Conservation (phyloP, 2,797 vertebrate genomes). For the Calcarius lapponicus region DNA sequence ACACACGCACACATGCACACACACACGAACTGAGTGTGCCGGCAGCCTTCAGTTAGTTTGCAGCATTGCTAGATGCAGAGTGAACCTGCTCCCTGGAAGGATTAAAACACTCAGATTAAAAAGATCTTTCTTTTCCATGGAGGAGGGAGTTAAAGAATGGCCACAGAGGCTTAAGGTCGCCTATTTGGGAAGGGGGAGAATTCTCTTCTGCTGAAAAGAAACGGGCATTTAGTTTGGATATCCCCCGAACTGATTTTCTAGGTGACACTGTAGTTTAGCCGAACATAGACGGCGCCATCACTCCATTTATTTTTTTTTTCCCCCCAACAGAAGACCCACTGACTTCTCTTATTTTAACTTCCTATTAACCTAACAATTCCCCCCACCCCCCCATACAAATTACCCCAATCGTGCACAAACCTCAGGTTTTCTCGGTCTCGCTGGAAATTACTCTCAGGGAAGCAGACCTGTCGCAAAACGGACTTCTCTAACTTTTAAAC, state of each 20-base stretch:
- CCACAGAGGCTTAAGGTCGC: constrained; percentile 9
- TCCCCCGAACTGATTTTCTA: constrained; percentile 72
- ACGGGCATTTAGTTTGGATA: constrained; percentile 71
- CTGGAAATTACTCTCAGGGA: constrained; percentile 31
- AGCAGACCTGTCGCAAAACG: constrained; percentile 38
- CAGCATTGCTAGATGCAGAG: constrained; percentile 13
- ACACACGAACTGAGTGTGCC: background rate
- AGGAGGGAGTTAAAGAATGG: background rate
- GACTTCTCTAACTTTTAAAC: constrained; percentile 80
- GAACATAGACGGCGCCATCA: constrained; percentile 86
- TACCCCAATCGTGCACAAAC: constrained; percentile 55
- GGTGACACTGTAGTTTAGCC: constrained; percentile 76
- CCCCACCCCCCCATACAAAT: background rate
- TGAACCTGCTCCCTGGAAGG: background rate
- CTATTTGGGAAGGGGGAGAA: constrained; percentile 24
- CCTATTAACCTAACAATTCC: constrained; percentile 69
- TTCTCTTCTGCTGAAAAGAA: constrained; percentile 58
- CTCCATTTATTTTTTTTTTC: constrained; percentile 75
- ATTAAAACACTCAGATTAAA: constrained; percentile 42
- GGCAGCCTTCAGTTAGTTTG: constrained; percentile 31
- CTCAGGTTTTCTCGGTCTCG: constrained; percentile 51
- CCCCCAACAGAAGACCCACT: constrained; percentile 66
- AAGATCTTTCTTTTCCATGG: background rate
- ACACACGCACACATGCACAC: background rate
- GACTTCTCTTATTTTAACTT: constrained; percentile 80